Evolutionary conservation across 1,140 invertebrate genomes (phyloP).

Genomic region (Chelonus insularis): DNA sequence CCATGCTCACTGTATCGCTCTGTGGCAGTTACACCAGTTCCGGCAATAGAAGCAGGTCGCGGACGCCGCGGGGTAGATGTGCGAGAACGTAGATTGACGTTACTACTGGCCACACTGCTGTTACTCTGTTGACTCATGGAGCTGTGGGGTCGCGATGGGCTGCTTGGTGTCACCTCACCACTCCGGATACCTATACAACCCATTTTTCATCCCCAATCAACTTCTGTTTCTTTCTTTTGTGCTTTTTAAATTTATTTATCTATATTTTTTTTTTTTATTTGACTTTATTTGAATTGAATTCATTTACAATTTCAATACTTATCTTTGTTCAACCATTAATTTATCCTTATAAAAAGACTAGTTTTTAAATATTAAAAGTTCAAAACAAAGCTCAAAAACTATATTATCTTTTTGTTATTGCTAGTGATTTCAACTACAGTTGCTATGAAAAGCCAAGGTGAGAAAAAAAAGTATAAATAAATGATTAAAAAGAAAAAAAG

Average conservation of each 20-base stretch:
- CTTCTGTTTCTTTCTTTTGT: slow-evolving; percentile 8
- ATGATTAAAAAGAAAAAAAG: slow-evolving; percentile 5
- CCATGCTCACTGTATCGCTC: slow-evolving; percentile 62
- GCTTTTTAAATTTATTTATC: too few species aligned
- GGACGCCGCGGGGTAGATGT: slow-evolving; percentile 68
- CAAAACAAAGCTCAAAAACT: too few species aligned
- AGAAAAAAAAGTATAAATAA: not conserved
- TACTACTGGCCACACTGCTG: slow-evolving; percentile 62
- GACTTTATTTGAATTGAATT: too few species aligned
- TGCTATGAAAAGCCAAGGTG: too few species aligned
- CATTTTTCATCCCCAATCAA: slow-evolving; percentile 42
- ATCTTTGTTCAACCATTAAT: too few species aligned
- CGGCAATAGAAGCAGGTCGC: slow-evolving; percentile 82
- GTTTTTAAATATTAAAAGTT: too few species aligned
- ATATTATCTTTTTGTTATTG: too few species aligned
- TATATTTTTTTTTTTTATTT: too few species aligned
- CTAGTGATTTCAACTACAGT: too few species aligned
- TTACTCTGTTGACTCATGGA: slow-evolving; percentile 74
- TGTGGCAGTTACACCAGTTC: slow-evolving; percentile 74
- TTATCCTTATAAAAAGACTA: too few species aligned
- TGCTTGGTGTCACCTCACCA: slow-evolving; percentile 72
- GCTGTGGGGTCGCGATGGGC: slow-evolving; percentile 79
- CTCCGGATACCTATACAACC: slow-evolving; percentile 64
- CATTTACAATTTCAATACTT: too few species aligned
- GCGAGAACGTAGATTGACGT: slow-evolving; percentile 63